phyloP scores from a whole-genome alignment of 2,113 vertebrate genomes.

The Stegostoma tigrinum region DNA sequence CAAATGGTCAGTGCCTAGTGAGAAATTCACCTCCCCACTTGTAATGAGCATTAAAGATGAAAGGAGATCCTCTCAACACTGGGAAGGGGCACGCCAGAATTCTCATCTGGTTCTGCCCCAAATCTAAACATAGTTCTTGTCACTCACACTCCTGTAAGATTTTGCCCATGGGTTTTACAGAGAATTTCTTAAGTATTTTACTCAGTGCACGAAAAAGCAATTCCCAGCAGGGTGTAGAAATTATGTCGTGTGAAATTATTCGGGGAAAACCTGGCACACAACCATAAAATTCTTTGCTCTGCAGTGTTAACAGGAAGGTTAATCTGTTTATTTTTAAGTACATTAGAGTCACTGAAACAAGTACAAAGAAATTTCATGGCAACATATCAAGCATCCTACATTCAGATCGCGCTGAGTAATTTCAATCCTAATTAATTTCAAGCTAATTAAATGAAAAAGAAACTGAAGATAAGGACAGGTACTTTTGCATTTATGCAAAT shows the following conservation, averaged over 20 bases:
- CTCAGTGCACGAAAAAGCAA: background rate
- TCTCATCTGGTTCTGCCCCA: too few relatives aligned
- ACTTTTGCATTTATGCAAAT: background rate
- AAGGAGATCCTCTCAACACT: too few relatives aligned
- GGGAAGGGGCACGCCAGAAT: too few relatives aligned
- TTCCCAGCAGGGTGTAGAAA: background rate
- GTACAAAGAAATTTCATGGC: background rate
- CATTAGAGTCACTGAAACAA: background rate
- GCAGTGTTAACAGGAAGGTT: background rate
- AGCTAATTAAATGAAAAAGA: background rate
- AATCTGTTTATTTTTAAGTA: slow-evolving; percentile 1
- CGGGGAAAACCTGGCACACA: background rate
- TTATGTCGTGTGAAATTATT: background rate
- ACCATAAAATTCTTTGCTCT: background rate
- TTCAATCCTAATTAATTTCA: background rate
- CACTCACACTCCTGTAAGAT: too few relatives aligned
- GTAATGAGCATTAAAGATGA: too few relatives aligned
- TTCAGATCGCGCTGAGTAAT: background rate
- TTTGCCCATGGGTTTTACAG: background rate
- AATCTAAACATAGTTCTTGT: too few relatives aligned
- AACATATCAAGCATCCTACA: background rate
- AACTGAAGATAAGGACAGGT: background rate
- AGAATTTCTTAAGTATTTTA: background rate
- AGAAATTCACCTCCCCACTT: too few relatives aligned
- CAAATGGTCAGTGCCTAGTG: too few relatives aligned